A percentile compares a stretch with the other conserved stretches of the same genome.
Evolutionary conservation across 2,113 vertebrate genomes (phyloP).

Genomic region (Sphyrna mokarran): DNA sequence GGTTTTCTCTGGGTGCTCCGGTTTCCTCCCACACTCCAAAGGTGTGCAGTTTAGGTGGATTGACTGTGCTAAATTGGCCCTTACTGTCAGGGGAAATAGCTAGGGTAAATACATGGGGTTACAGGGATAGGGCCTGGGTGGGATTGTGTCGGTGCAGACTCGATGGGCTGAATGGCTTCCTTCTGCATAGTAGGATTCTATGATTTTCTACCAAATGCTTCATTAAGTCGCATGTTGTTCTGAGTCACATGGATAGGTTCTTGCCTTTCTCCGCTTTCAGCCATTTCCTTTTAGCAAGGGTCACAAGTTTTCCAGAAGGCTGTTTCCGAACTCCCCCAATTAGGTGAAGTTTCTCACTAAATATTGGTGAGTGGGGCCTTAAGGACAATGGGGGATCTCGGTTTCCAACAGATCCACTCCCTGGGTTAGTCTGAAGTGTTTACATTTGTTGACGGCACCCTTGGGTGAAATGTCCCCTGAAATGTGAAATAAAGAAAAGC

Average conservation of each 20-base stretch:
- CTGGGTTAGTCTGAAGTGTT: background rate
- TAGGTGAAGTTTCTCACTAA: background rate
- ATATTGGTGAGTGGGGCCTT: background rate
- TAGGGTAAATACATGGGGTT: too few species aligned
- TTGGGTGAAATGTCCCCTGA: background rate
- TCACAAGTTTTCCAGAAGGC: background rate
- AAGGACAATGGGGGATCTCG: background rate
- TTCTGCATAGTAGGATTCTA: too few species aligned
- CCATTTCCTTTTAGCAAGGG: background rate
- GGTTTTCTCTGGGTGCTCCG: too few species aligned
- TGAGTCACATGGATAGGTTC: background rate
- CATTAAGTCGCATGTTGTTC: background rate
- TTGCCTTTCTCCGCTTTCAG: background rate
- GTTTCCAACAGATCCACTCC: background rate
- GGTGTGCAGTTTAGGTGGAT: too few species aligned
- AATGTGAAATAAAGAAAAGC: background rate
- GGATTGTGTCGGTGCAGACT: too few species aligned
- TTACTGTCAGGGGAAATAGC: too few species aligned
- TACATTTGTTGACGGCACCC: background rate
- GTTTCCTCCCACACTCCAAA: too few species aligned
- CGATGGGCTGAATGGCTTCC: too few species aligned
- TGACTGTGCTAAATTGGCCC: too few species aligned
- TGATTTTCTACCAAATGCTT: background rate
- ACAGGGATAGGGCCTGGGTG: too few species aligned
- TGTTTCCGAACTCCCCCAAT: background rate